Percentiles rank a stretch among this genome's conserved stretches.
These are phyloP conservation scores for Sminthurides bifidus DNA, from an alignment of 1,140 invertebrate genomes.

Conservation along the genomic window DNA sequence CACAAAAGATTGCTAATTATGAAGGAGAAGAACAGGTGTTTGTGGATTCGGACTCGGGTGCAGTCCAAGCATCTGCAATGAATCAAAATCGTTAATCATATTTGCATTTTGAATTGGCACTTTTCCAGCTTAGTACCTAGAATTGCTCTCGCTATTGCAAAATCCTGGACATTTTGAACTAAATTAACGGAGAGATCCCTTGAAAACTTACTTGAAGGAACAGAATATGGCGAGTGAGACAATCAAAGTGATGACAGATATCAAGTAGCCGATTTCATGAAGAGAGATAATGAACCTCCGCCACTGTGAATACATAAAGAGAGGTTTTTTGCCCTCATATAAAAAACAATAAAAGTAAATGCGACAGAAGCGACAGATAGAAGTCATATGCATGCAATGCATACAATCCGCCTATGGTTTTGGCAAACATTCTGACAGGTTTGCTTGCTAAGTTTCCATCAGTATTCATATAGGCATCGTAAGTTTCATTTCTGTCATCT, in stretches of 20 bases:
- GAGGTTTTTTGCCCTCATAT: neutral
- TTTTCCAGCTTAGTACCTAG: neutral
- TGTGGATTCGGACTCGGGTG: slow-evolving; percentile 44
- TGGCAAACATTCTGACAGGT: too few relatives aligned
- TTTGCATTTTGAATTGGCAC: neutral
- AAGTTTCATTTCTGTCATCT: too few relatives aligned
- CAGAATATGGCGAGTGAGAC: slow-evolving; percentile 43
- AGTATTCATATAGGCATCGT: neutral
- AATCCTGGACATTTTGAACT: too few relatives aligned
- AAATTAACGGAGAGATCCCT: slow-evolving; percentile 11
- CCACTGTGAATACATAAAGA: slow-evolving; percentile 34
- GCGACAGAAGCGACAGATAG: neutral
- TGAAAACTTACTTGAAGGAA: slow-evolving; percentile 39
- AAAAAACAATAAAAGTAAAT: neutral
- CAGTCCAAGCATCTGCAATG: slow-evolving; percentile 40
- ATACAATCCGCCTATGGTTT: neutral
- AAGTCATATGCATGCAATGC: neutral
- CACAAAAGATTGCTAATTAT: slow-evolving; percentile 43
- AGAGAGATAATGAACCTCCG: slow-evolving; percentile 38
- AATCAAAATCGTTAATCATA: neutral
- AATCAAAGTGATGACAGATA: slow-evolving; percentile 39
- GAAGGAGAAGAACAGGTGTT: slow-evolving; percentile 45
- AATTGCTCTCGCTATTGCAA: too few relatives aligned
- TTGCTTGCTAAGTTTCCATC: neutral
- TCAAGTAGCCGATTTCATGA: slow-evolving; percentile 41